Base-by-base conservation (phyloP, 2,797 vertebrate genomes). In the Spondyliosoma cantharus region DNA sequence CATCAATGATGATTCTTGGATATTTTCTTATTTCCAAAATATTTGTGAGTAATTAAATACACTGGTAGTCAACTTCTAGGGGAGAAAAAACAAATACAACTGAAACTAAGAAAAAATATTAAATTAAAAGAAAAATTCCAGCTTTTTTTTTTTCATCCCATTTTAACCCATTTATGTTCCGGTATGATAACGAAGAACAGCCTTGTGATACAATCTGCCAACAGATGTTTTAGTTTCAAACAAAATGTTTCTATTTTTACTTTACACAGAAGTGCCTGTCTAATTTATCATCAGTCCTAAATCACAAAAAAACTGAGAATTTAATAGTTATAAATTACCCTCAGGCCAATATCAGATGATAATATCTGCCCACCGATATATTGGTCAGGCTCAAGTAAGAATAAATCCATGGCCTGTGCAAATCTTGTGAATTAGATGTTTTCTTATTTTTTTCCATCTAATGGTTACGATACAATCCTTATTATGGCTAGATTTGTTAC, bases 221-320 rank as follows among this genome's bases (percentile, higher is more conserved):
- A 59, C 20, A 37, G 50, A 50, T 49, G 27, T 25, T 72, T 61
- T 62, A n/a, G 22, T 71, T 52, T 53, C 32, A n/a, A 70, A n/a
- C 7, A 37, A 4, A 56, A 53, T 5, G 2, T 25, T 54, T 46
- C 6, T 53, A 15, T 61, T 29, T 54, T 27, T 59, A 52, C 4
- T 20, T 66, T 12, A 27, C n/a, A 43, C 54, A n/a, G 13, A n/a
- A 37, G 12, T 1, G 2, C 7, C 9, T 1, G 11, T 37, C 5
- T 15, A 5, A 25, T 13, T 37, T 45, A 53, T 5, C 53, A n/a
- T 56, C 24, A 62, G 16, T 61, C 20, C 2, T 67, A 46, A 32
- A 17, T 46, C 2, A 72, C 42, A 58, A 32, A 63, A 77, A 29
- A 22, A 14, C 7, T 37, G 32, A 9, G 32, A 37, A 9, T 37